Evolutionary conservation across 2,888 invertebrate genomes (phyloP), one percentile per base, ranked within the genome.

Genomic region (Cephonodes hylas): DNA sequence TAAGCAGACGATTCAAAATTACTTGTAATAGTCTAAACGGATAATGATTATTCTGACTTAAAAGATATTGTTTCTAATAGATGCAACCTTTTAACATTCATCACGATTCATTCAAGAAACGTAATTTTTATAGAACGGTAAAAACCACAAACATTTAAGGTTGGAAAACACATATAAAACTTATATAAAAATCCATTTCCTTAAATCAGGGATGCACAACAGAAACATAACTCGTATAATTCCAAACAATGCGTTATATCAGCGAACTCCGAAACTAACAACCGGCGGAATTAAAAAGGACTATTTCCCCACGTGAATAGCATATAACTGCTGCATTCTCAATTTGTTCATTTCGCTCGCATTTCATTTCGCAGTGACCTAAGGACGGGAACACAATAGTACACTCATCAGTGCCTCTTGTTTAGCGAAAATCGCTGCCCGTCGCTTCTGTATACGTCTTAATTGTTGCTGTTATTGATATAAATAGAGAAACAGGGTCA

Each of bases 331-430:
- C 46, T 42, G 42, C 57, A 25, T 60, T 60, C 63, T 25, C 46
- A 58, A 58, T 61, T 61, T 38, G 58, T 61, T 58, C 42, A 45
- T 63, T 66, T 63, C 64, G 61, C 64, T 59, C 67, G 63, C 63
- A 64, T 71, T 70, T 74, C 66, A 68, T 72, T 75, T 71, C 68
- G 68, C 69, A 76, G 76, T 85, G 85, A 86, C 85, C 86, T 83
- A 80, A 85, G 85, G 81, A 80, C 74, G 67, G 67, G 72, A 46
- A 64, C 77, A 90, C 89, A 91, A 90, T 88, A 66, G 69, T n/a
- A 61, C 76, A 75, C 83, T 91, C 90, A 90, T 91, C 90, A 91
- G 80, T 63, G 75, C 62, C 88, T 85, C 90, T 90, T 91, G 90
- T 89, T 88, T 86, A 80, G 80, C 74, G 78, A 75, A 83, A 85